A percentile compares a stretch with the other conserved stretches of the same genome.
phyloP scores from a whole-genome alignment of 2,888 invertebrate species.

The Drosophila buzzatii region DNA sequence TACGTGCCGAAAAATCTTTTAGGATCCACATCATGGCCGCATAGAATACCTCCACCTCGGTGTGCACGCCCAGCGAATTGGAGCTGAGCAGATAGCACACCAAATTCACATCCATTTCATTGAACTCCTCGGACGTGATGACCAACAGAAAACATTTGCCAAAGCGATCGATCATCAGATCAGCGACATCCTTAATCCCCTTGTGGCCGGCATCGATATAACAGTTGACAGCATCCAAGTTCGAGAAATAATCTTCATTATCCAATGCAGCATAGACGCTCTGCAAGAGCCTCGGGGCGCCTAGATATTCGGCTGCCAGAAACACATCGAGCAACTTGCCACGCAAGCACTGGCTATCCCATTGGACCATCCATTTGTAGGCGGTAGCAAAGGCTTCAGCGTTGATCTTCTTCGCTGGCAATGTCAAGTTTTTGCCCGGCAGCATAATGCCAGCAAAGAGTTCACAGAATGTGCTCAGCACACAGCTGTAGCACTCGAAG shows the following conservation, averaged over 20 bases:
- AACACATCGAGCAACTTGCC: neutral
- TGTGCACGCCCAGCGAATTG: slow-evolving; percentile 9
- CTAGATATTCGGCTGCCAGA: neutral
- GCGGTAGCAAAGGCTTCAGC: neutral
- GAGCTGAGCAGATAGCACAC: neutral
- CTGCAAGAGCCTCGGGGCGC: neutral
- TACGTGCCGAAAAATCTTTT: neutral
- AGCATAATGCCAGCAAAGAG: neutral
- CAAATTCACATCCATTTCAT: neutral
- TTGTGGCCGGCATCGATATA: slow-evolving; percentile 1
- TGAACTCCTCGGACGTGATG: neutral
- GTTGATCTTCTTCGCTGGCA: neutral
- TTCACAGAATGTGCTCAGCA: slow-evolving; percentile 2
- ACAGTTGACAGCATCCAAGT: neutral
- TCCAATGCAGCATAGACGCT: neutral
- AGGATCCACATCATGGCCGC: slow-evolving; percentile 10
- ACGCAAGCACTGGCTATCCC: neutral
- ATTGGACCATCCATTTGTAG: slow-evolving; percentile 10
- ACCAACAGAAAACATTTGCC: slow-evolving; percentile 2
- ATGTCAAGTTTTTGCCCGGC: neutral
- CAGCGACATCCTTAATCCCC: neutral
- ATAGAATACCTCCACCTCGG: slow-evolving; percentile 12
- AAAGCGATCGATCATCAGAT: neutral
- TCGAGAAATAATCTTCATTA: neutral
- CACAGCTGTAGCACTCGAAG: slow-evolving; percentile 5